A percentile compares a stretch with the other conserved stretches of the same genome.
Evolutionary conservation across 2,113 vertebrate species (phyloP).

Genomic region (Geococcyx californianus): DNA sequence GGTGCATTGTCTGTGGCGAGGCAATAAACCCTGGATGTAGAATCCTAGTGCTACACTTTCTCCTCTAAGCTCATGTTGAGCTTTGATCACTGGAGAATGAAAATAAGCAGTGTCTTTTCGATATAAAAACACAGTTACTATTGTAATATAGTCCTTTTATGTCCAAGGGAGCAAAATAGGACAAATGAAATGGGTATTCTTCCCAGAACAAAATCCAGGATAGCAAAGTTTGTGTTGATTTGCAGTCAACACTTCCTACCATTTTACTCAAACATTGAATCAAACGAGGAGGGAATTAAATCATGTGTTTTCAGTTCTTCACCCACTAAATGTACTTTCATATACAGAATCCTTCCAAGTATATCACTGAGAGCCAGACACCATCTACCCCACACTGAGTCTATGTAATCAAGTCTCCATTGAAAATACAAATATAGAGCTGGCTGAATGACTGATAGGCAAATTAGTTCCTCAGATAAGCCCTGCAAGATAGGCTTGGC

Average conservation of each 20-base stretch:
- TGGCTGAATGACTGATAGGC: constrained; percentile 42
- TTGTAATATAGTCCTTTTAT: neutral
- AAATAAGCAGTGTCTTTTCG: neutral
- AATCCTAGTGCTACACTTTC: neutral
- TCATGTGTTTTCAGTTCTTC: constrained; percentile 45
- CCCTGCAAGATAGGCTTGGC: neutral
- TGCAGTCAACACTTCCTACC: constrained; percentile 45
- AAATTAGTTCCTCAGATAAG: constrained; percentile 34
- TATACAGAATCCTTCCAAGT: constrained; percentile 49
- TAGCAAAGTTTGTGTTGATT: neutral
- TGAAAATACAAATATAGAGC: constrained; percentile 53
- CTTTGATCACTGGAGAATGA: neutral
- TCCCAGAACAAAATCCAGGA: neutral
- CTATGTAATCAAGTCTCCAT: constrained; percentile 32
- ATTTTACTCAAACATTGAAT: constrained; percentile 42
- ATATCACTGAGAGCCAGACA: constrained; percentile 49
- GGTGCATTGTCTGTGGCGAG: neutral
- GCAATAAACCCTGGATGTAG: neutral
- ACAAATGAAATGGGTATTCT: neutral
- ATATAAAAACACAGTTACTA: neutral
- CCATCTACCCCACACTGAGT: constrained; percentile 48
- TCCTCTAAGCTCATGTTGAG: neutral
- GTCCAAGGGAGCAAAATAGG: neutral
- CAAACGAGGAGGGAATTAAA: constrained; percentile 25
- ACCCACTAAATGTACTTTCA: constrained; percentile 15